A percentile compares a stretch with the other conserved stretches of the same genome.
Conservation (phyloP, 2,797 vertebrate species). For the Lerista edwardsae region DNA sequence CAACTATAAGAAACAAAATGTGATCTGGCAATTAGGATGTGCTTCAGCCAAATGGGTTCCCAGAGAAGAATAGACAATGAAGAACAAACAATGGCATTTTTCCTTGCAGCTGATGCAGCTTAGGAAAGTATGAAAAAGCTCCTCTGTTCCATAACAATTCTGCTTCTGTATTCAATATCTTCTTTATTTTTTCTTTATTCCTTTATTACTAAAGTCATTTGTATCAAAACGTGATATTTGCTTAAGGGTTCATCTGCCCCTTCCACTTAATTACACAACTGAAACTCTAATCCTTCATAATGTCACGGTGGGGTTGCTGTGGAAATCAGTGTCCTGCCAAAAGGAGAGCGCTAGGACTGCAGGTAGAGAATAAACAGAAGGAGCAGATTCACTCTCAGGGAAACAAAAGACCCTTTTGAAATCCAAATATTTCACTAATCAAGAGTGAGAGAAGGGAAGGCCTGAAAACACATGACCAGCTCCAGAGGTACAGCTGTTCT, state of each 20-base stretch:
- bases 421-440: conserved; percentile 74
- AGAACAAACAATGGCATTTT: conserved; percentile 41
- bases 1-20: conserved; percentile 12
- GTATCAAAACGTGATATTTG: conserved; percentile 65
- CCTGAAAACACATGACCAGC: conserved; percentile 21
- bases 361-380: conserved; percentile 76
- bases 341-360: conserved; percentile 61
- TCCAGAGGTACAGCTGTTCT: conserved; percentile 37
- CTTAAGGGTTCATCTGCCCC: conserved; percentile 67
- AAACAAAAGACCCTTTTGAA: conserved; percentile 68
- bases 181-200: conserved; percentile 54
- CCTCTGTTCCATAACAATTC: conserved; percentile 13
- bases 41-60: conserved; percentile 28
- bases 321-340: conserved; percentile 74
- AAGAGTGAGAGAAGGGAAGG: conserved; percentile 54
- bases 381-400: conserved; percentile 60
- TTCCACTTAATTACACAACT: conserved; percentile 58
- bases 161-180: conserved; percentile 11
- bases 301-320: conserved; percentile 66
- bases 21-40: conserved; percentile 19
- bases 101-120: conserved; percentile 36
- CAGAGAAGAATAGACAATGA: conserved; percentile 46
- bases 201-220: conserved; percentile 64
- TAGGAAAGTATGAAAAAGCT: conserved; percentile 50
- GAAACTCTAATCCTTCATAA: conserved; percentile 70